Base-by-base conservation (phyloP, 2,113 vertebrate species). In the Catharus minimus region DNA sequence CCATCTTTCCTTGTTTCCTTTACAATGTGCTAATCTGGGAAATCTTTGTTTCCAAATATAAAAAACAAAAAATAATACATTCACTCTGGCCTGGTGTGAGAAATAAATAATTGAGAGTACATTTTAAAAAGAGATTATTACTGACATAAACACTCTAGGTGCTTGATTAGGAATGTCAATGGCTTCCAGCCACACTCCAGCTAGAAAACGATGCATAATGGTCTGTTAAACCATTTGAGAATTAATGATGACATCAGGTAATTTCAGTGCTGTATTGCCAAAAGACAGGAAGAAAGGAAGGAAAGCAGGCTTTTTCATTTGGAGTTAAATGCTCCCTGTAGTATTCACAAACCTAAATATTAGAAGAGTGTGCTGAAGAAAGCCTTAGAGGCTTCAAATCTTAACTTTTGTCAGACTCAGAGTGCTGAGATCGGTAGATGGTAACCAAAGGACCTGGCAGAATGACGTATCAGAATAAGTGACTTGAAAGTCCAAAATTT, bases 241-340 rank as follows among this genome's bases (percentile, higher is more conserved):
- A 93, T 86, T 86, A 86, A 93, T 4, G 9, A 86, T 90, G 86
- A 94, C 73, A 95, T 94, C 77, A 88, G 93, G 88, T 86, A 94
- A 95, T 91, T 95, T 93, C 68, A 91, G 32, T 0, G 0, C 61
- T 38, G 39, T 67, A 78, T 43, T 93, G 92, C 92, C 88, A 90
- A 86, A 92, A 93, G 86, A 82, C 83, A 93, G 82, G 86, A 94
- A 95, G 92, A 88, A 85, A 95, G 84, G 86, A 69, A 96, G 81
- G 77, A 58, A 93, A 80, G 46, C 0, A 91, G 50, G 24, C 22
- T 83, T 92, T 92, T 91, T 82, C 73, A 75, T 68, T 83, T 57
- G 38, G 69, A 90, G 33, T 84, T 93, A 94, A 95, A 83, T 50
- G 66, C 33, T 95, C 92, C 88, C 90, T 81, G 23, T 19, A 83